These are phyloP conservation scores for Saccostrea echinata DNA, from an alignment of 1,140 invertebrate species.

Conservation along the genomic window DNA sequence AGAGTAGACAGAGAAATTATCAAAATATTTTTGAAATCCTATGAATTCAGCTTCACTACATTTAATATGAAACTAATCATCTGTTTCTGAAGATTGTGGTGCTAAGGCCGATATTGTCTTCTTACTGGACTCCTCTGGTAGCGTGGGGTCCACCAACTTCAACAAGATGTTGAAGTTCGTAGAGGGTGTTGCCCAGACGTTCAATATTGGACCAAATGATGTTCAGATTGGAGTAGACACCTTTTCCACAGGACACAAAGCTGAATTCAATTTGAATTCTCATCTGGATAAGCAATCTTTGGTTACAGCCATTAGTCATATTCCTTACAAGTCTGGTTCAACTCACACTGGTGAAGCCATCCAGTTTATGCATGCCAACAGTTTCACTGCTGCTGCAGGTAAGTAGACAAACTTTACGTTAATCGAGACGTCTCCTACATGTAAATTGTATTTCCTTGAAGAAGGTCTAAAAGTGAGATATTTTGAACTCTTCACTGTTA, in stretches of 20 bases:
- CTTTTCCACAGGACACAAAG: constrained; percentile 63
- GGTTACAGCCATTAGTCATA: constrained; percentile 56
- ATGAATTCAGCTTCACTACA: not conserved
- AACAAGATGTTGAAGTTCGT: constrained; percentile 69
- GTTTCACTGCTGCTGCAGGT: constrained; percentile 56
- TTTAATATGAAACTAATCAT: not conserved
- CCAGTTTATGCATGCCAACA: constrained; percentile 45
- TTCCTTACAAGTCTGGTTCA: constrained; percentile 60
- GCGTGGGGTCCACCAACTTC: constrained; percentile 67
- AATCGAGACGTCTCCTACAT: too few species aligned
- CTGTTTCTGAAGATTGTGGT: constrained; percentile 63
- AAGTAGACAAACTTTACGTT: too few species aligned
- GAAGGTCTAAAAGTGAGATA: too few species aligned
- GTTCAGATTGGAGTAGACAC: constrained; percentile 69
- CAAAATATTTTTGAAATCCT: not conserved
- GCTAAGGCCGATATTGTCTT: constrained; percentile 71
- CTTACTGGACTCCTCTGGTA: constrained; percentile 69
- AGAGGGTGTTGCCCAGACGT: constrained; percentile 59
- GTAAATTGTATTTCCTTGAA: not conserved
- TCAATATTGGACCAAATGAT: constrained; percentile 66
- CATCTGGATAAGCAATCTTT: constrained; percentile 59
- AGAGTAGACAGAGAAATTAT: not conserved
- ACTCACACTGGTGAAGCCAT: constrained; percentile 63
- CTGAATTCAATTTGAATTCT: constrained; percentile 64
- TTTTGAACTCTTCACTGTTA: too few species aligned